These are phyloP conservation scores for Dipodomys stephensi DNA, from an alignment of 2,113 vertebrate genomes.

Conservation along the genomic window DNA sequence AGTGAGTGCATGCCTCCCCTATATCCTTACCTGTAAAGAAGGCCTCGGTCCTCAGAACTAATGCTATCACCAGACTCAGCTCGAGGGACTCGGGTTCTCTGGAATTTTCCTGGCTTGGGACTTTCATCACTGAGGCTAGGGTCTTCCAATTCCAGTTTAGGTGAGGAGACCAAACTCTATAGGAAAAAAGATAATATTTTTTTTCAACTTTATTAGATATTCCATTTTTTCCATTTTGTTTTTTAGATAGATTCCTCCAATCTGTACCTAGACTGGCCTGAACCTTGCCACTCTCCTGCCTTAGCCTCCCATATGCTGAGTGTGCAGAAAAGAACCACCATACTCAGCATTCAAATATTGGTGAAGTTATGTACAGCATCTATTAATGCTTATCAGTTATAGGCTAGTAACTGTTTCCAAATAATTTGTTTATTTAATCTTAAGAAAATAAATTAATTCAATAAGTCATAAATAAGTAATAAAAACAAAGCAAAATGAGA, in stretches of 20 bases:
- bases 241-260: background rate
- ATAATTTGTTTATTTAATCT: background rate
- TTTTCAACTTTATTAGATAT: background rate
- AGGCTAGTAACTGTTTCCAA: background rate
- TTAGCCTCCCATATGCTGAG: no score
- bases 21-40: conserved; percentile 93
- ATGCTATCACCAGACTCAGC: conserved; percentile 89
- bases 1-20: background rate
- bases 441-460: conserved; percentile 15
- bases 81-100: conserved; percentile 86
- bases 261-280: background rate
- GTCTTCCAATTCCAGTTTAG: conserved; percentile 86
- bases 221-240: background rate
- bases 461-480: background rate
- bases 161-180: conserved; percentile 88
- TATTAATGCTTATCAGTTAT: background rate
- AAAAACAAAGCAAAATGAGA: conserved; percentile 41
- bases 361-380: no score
- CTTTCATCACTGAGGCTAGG: conserved; percentile 84
- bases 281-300: background rate
- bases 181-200: background rate
- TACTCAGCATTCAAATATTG: background rate
- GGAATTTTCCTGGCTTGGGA: conserved; percentile 88
- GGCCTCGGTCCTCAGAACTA: conserved; percentile 89
- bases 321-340: background rate